Conservation (phyloP, 2,888 invertebrate species). For the Stegophylla sp. region DNA sequence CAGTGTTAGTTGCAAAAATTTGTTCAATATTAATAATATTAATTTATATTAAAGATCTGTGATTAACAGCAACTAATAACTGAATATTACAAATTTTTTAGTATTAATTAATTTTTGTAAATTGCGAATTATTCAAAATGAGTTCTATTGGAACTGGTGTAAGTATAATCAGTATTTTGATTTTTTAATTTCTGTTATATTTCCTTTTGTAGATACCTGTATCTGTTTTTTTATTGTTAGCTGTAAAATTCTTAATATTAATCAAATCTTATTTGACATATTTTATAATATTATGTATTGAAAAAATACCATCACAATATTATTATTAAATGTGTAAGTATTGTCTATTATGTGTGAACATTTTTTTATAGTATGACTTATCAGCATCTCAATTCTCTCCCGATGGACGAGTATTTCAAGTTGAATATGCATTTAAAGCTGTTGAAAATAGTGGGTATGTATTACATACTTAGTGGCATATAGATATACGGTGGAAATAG, state of each 20-base stretch:
- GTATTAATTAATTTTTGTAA: not conserved
- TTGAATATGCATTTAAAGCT: constrained; percentile 99
- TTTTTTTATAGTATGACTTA: constrained; percentile 86
- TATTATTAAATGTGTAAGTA: too few species aligned
- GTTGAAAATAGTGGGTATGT: constrained; percentile 92
- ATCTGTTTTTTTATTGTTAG: constrained; percentile 20
- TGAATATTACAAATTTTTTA: too few species aligned
- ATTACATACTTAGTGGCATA: too few species aligned
- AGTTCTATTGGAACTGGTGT: constrained; percentile 96
- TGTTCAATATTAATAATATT: not conserved
- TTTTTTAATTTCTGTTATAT: not conserved
- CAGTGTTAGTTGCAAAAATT: constrained; percentile 40
- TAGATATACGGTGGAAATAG: too few species aligned
- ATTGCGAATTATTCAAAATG: constrained; percentile 69
- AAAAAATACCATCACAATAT: not conserved
- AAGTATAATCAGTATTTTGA: constrained; percentile 67
- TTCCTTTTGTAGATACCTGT: not conserved
- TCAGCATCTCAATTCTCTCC: constrained; percentile 99
- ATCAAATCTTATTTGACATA: not conserved
- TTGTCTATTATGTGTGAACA: too few species aligned
- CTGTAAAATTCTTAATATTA: not conserved
- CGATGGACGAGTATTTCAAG: constrained; percentile 98
- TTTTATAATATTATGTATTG: not conserved
- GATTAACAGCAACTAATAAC: too few species aligned
- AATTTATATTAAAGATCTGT: not conserved